These are phyloP conservation scores for Papilio dardanus DNA, from an alignment of 1,140 invertebrate species.

Conservation along the genomic window DNA sequence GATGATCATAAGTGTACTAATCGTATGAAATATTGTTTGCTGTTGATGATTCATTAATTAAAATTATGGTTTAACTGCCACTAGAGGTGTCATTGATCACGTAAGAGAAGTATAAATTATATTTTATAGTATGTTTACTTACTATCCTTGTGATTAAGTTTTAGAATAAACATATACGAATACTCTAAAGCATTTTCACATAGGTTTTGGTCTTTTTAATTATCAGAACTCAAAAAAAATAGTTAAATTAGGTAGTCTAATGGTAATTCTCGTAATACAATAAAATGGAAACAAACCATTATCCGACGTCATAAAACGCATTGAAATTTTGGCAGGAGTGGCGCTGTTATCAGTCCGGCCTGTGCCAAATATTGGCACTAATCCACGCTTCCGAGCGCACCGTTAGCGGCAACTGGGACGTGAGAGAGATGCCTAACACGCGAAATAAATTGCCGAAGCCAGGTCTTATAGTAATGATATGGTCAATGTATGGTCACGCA, in stretches of 20 bases:
- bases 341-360: slow-evolving; percentile 45
- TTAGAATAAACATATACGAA: too few relatives aligned
- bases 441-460: slow-evolving; percentile 25
- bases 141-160: too few relatives aligned
- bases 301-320: slow-evolving; percentile 49
- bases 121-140: neutral
- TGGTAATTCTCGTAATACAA: neutral
- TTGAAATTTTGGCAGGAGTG: slow-evolving; percentile 52
- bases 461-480: slow-evolving; percentile 17
- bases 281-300: slow-evolving; percentile 36
- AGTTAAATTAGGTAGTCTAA: neutral
- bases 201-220: neutral
- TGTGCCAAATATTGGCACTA: slow-evolving; percentile 45
- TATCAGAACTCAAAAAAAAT: neutral
- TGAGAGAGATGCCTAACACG: slow-evolving; percentile 29
- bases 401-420: slow-evolving; percentile 41
- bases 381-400: slow-evolving; percentile 44
- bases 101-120: neutral
- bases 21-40: slow-evolving; percentile 2
- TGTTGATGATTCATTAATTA: slow-evolving; percentile 9
- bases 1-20: slow-evolving; percentile 8
- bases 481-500: slow-evolving; percentile 20
- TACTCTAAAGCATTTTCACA: too few relatives aligned
- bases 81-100: neutral
- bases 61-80: neutral